A percentile compares a stretch with the other conserved stretches of the same genome.
These are phyloP conservation scores for Shinisaurus crocodilurus DNA, from an alignment of 2,113 vertebrate species.

Conservation along the genomic window DNA sequence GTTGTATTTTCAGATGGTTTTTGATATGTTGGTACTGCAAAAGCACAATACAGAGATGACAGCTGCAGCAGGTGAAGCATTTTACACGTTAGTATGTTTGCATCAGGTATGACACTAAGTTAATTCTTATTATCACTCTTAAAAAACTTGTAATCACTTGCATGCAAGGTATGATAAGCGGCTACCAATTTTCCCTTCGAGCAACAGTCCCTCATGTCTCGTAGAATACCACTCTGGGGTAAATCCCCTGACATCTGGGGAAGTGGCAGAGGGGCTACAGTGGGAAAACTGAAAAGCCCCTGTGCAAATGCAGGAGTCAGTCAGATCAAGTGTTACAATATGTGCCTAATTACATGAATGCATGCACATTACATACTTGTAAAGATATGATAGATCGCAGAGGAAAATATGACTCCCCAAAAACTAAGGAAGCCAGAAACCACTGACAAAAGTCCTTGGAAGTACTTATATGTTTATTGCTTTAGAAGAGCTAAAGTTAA, in stretches of 20 bases:
- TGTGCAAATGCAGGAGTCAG: neutral
- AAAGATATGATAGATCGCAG: too few relatives aligned
- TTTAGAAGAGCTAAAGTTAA: too few relatives aligned
- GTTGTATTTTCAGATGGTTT: constrained; percentile 88
- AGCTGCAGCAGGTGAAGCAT: constrained; percentile 95
- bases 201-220: neutral
- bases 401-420: too few relatives aligned
- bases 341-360: too few relatives aligned
- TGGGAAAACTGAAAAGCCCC: neutral
- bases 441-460: too few relatives aligned
- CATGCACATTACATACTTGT: too few relatives aligned
- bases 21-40: constrained; percentile 98
- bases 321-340: neutral
- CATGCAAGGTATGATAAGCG: neutral
- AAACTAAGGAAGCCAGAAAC: too few relatives aligned
- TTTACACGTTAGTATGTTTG: constrained; percentile 97
- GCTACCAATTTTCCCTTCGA: neutral
- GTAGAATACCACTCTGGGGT: neutral
- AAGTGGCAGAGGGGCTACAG: too few relatives aligned
- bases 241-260: neutral
- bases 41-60: constrained; percentile 99
- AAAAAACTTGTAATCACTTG: neutral
- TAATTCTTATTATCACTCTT: neutral
- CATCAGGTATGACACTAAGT: constrained; percentile 82
- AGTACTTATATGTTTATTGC: too few relatives aligned